phyloP scores from a whole-genome alignment of 2,113 vertebrate genomes.

The Verasper variegatus region DNA sequence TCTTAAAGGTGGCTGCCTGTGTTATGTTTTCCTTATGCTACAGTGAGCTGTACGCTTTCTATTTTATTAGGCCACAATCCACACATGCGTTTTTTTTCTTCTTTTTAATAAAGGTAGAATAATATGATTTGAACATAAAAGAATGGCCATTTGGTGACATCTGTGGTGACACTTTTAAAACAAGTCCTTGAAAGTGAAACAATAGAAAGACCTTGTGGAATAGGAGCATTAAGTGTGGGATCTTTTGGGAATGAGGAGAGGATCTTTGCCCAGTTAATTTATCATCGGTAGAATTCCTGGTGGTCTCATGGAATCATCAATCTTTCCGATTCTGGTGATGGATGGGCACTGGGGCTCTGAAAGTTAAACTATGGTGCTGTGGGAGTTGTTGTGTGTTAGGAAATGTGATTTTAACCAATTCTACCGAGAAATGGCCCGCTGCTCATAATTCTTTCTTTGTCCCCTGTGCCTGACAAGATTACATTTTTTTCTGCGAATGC shows the following conservation, averaged over 20 bases:
- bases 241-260: slow-evolving; percentile 31
- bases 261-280: slow-evolving; percentile 59
- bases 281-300: slow-evolving; percentile 57
- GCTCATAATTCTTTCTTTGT: slow-evolving; percentile 27
- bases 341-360: slow-evolving; percentile 48
- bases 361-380: slow-evolving; percentile 52
- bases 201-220: slow-evolving; percentile 18
- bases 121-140: background rate
- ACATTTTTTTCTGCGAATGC: slow-evolving; percentile 19
- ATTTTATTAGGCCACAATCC: background rate
- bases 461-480: slow-evolving; percentile 18
- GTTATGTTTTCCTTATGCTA: slow-evolving; percentile 3
- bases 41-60: background rate
- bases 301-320: slow-evolving; percentile 55
- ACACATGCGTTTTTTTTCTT: background rate
- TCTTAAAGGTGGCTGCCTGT: slow-evolving; percentile 2
- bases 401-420: slow-evolving; percentile 57
- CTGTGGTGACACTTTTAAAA: background rate
- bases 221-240: slow-evolving; percentile 10
- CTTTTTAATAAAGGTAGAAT: background rate
- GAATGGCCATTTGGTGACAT: slow-evolving; percentile 9
- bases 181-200: slow-evolving; percentile 4
- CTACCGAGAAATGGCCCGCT: slow-evolving; percentile 38
- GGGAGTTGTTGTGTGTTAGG: slow-evolving; percentile 48
- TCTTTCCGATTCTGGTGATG: slow-evolving; percentile 52